phyloP scores from a whole-genome alignment of 2,113 vertebrate species.

The Centropristis striata region DNA sequence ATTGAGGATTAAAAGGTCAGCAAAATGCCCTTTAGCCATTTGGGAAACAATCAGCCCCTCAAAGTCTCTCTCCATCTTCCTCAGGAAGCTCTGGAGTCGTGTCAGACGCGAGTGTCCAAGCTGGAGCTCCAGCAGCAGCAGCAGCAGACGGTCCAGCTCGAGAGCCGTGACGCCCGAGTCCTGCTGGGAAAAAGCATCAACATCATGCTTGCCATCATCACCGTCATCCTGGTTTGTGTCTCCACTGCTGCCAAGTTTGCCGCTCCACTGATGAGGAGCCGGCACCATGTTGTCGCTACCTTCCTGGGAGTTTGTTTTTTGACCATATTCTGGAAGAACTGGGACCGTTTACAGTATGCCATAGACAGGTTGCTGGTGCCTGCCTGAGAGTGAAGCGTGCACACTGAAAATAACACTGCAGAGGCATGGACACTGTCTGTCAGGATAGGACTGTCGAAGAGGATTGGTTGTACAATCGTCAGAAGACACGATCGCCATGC shows the following conservation, averaged over 20 bases:
- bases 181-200: slow-evolving; percentile 97
- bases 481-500: slow-evolving; percentile 30
- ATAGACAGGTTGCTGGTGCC: slow-evolving; percentile 90
- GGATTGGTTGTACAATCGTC: slow-evolving; percentile 81
- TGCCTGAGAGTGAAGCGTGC: slow-evolving; percentile 79
- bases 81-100: slow-evolving; percentile 96
- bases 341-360: slow-evolving; percentile 91
- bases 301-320: slow-evolving; percentile 89
- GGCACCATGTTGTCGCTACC: slow-evolving; percentile 91
- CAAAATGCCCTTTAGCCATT: slow-evolving; percentile 9
- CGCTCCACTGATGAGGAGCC: slow-evolving; percentile 93
- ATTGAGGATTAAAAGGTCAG: slow-evolving; percentile 38
- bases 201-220: slow-evolving; percentile 96
- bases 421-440: slow-evolving; percentile 29
- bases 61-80: background rate
- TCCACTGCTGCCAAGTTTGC: slow-evolving; percentile 96
- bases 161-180: slow-evolving; percentile 91
- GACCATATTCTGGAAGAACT: slow-evolving; percentile 95
- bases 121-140: slow-evolving; percentile 97
- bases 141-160: slow-evolving; percentile 96
- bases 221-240: slow-evolving; percentile 96
- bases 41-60: background rate
- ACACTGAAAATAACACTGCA: background rate
- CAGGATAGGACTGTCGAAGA: slow-evolving; percentile 50
- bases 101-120: slow-evolving; percentile 95